Evolutionary conservation across 2,113 vertebrate genomes (phyloP).

Genomic region (Meleagris gallopavo): DNA sequence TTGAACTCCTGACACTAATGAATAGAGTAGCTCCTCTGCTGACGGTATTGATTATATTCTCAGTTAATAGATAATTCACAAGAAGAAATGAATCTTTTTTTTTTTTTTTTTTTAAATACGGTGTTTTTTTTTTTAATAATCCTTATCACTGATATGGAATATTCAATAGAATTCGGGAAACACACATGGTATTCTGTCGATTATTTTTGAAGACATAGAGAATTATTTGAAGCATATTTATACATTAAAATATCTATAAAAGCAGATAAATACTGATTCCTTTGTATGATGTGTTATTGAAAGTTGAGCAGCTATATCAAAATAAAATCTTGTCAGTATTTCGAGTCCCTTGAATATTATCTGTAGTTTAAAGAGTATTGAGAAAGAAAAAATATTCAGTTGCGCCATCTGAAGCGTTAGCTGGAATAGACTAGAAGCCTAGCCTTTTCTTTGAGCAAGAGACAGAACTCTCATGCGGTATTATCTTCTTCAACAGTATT

Average conservation of each 20-base stretch:
- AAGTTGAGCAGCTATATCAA: neutral
- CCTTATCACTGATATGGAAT: neutral
- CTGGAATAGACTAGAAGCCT: neutral
- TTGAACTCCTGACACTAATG: accelerated
- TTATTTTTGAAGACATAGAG: neutral
- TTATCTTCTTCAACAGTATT: neutral
- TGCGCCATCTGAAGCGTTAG: constrained; percentile 41
- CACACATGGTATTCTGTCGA: neutral
- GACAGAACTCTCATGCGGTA: neutral
- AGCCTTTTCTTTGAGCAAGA: neutral
- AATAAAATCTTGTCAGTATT: neutral
- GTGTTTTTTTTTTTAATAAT: neutral
- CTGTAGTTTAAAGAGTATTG: neutral
- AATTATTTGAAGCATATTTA: neutral
- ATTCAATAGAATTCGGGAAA: neutral
- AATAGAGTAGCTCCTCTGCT: neutral
- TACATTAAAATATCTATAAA: neutral
- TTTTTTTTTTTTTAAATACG: neutral
- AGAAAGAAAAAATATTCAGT: neutral
- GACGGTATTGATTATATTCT: neutral
- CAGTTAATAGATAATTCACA: neutral
- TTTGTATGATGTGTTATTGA: neutral
- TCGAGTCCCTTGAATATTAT: neutral
- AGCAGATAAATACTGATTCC: neutral
- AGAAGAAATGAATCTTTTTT: neutral